Evolutionary conservation across 2,888 invertebrate genomes (phyloP).

Genomic region (Nomada fabriciana): DNA sequence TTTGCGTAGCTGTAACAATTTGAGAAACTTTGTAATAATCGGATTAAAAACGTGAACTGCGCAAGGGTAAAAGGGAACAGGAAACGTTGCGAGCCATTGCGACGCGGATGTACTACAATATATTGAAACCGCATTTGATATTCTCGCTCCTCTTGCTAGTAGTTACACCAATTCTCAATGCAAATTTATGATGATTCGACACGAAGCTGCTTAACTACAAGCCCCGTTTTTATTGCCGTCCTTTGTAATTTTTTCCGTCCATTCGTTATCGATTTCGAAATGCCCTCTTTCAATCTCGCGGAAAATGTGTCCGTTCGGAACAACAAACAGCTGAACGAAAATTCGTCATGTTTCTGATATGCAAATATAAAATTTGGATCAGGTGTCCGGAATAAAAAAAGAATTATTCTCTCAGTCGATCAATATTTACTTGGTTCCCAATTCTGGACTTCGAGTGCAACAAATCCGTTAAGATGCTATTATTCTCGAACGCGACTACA

Average conservation of each 20-base stretch:
- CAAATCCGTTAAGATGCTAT: not conserved
- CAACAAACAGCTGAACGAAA: not conserved
- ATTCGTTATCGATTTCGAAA: constrained; percentile 5
- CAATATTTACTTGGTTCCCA: not conserved
- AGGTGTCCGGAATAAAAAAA: no score
- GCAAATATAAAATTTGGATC: not conserved
- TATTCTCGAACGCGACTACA: not conserved
- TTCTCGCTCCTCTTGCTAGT: constrained; percentile 70
- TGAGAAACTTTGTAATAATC: not conserved
- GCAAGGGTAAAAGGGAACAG: not conserved
- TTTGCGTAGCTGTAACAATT: no score
- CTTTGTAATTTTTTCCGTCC: constrained; percentile 49
- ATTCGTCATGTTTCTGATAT: not conserved
- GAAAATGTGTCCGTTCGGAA: not conserved
- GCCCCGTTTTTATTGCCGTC: constrained; percentile 58
- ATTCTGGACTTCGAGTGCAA: not conserved
- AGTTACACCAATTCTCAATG: constrained; percentile 78
- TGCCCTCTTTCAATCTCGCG: not conserved
- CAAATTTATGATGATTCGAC: constrained; percentile 81
- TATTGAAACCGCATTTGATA: constrained; percentile 67
- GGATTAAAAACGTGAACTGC: constrained; percentile 11
- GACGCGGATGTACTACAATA: constrained; percentile 58
- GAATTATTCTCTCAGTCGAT: not conserved
- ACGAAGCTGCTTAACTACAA: constrained; percentile 65
- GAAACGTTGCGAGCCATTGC: constrained; percentile 38